Evolutionary conservation across 1,140 invertebrate species (phyloP), one percentile per base, ranked within the genome.

Genomic region (Drosophila repletoides): DNA sequence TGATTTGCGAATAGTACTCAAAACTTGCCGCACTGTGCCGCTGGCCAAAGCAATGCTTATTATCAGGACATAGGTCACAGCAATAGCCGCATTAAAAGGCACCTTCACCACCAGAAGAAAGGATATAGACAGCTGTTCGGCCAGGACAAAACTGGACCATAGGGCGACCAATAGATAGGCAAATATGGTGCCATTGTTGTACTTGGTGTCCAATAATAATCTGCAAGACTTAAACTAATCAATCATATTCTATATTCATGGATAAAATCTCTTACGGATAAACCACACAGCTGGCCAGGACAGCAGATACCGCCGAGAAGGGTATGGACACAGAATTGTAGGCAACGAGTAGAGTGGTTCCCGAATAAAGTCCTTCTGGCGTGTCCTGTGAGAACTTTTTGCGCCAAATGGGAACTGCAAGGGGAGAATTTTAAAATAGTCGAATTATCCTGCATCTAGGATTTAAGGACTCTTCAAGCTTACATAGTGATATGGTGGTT

Each of bases 351-450:
- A 97, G 94, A 60, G 96, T 93, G 0, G 96, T 95, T 1, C 97
- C 97, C 9, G 94, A 94, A 84, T 98, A 98, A 0, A 96, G 90
- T 1, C 96, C 96, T 86, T 97, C 95, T 48, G 96, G 93, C 6
- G 95, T 94, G 84, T 98, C 97, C 89, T 97, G 96, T 64, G 97
- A 97, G 89, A 97, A 98, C 17, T 96, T 92, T 22, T 95, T 96
- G n/a, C 97, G 92, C 91, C 96, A 95, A 36, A 93, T 93, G 26
- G 95, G 94, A 93, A 95, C 96, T 97, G 80, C 1, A 88, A 89
- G 76, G 87, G 67, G 71, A n/a, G 2, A 17, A 6, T 22, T 28
- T 28, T 0, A n/a, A 22, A 7, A 12, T 4, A 1, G 0, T 0
- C 0, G n/a, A n/a, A n/a, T n/a, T n/a, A n/a, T n/a, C n/a, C n/a